Evolutionary conservation across 2,797 vertebrate species (phyloP).

Genomic region (Hozukius guyotensis): DNA sequence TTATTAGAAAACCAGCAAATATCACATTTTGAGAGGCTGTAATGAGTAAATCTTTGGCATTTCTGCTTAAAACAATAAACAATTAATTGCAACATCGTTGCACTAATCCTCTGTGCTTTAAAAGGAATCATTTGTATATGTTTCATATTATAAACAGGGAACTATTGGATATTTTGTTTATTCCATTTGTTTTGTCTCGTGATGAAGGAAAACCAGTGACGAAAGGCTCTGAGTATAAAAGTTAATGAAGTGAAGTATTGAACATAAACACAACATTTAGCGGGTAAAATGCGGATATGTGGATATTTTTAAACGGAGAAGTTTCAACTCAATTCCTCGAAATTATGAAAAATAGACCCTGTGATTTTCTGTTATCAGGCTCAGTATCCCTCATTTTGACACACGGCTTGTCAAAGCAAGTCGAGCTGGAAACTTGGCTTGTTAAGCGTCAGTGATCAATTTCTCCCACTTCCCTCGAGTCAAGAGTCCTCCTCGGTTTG

Average conservation of each 20-base stretch:
- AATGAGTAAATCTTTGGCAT: background rate
- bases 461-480: constrained; percentile 53
- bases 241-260: background rate
- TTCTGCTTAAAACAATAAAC: background rate
- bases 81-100: background rate
- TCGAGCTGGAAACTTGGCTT: constrained; percentile 60
- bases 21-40: background rate
- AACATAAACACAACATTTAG: background rate
- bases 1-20: background rate
- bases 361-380: constrained; percentile 44
- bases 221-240: background rate
- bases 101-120: background rate
- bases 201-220: background rate
- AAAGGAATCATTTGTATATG: background rate
- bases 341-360: constrained; percentile 4
- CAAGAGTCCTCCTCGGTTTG: constrained; percentile 53
- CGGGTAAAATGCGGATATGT: background rate
- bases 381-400: constrained; percentile 36
- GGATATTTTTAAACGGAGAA: background rate
- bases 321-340: background rate
- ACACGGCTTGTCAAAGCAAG: constrained; percentile 38
- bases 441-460: constrained; percentile 54
- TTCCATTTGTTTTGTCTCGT: background rate
- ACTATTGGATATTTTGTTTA: background rate
- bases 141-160: background rate